Base-by-base conservation (phyloP, 1,140 invertebrate genomes). In the Zaprionus ghesquierei region DNA sequence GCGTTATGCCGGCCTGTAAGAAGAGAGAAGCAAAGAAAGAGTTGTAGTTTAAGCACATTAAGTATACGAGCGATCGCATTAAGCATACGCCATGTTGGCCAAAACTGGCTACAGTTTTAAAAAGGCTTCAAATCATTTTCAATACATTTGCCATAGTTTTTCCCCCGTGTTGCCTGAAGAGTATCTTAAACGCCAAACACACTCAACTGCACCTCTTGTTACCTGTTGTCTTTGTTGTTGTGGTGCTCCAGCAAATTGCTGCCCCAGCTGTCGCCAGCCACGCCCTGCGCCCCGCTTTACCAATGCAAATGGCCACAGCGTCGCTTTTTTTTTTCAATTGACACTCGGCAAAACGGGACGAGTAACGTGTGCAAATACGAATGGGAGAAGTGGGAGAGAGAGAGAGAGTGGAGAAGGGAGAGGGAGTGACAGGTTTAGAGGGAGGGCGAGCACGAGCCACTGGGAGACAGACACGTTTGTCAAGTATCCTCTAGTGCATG, bases 1-100 rank as follows among this genome's bases (percentile, higher is more conserved):
- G 87, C 49, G 91, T 92, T 23, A 92, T 92, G 49, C 91, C 91
- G 50, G 89, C 91, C 91, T 92, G 60, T 2, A 66, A 75, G 8
- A 12, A 75, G 8, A 31, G 41, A n/a, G 2, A 3, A 53, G 10
- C 22, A 13, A 12, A 29, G 18, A 25, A 41, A 62, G 12, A 8
- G n/a, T 38, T 38, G 35, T 15, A 54, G 5, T 3, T 18, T 29
- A 33, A 41, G 56, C 33, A 25, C 31, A 51, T 65, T 59, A 65
- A 59, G 53, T 23, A 65, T 59, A 20, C 58, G 46, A 9, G n/a
- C 18, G 51, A n/a, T n/a, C 20, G 46, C 20, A 61, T 38, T 35
- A 61, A 61, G 54, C 50, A 68, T 49, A 50, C 31, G 51, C 33
- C 15, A 50, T 59, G 63, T n/a, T 60, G 55, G 9, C 13, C 22